Evolutionary conservation across 2,888 invertebrate genomes (phyloP), one percentile per base, ranked within the genome.

Genomic region (Anodontia alba): DNA sequence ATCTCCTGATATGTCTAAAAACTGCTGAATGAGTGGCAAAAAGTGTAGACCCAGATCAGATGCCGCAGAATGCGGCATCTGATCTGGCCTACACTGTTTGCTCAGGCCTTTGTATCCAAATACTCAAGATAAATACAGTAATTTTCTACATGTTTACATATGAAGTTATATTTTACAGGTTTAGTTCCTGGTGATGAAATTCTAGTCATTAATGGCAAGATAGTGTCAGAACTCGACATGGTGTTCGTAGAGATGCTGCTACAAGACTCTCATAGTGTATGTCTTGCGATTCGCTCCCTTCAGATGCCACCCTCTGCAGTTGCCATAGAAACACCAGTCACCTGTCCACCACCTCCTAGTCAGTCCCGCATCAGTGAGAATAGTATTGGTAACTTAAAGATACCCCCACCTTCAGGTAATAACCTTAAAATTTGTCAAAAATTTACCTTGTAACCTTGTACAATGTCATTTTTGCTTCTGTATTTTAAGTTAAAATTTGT

Each of bases 151-250:
- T n/a, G n/a, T n/a, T n/a, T n/a, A n/a, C n/a, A n/a, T n/a, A n/a
- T n/a, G n/a, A n/a, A n/a, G n/a, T n/a, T n/a, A 38, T 38, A 38
- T 20, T 3, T 54, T 88, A 12, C 92, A 99, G 99, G 99, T 94
- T 97, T 99, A 94, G 98, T 98, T 95, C 98, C 98, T 96, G 97
- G 98, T 93, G 99, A 99, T 95, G 99, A 99, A 96, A 98, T 99
- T 95, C 98, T 99, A 97, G 98, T 99, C 95, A 98, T 99, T 95
- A 99, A 99, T 96, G 98, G 98, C 89, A 98, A 98, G 92, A 98
- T 99, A 95, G 98, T 99, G 90, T 98, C 98, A 93, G 99, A 99
- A 96, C 96, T 99, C 95, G 99, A 99, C 96, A 99, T 99, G 99
- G 99, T 99, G 97, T 99, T 98, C 96, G 96, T 99, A 94, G 99